phyloP scores from a whole-genome alignment of 1,140 invertebrate genomes.

The Pseudobourletiella spinata region DNA sequence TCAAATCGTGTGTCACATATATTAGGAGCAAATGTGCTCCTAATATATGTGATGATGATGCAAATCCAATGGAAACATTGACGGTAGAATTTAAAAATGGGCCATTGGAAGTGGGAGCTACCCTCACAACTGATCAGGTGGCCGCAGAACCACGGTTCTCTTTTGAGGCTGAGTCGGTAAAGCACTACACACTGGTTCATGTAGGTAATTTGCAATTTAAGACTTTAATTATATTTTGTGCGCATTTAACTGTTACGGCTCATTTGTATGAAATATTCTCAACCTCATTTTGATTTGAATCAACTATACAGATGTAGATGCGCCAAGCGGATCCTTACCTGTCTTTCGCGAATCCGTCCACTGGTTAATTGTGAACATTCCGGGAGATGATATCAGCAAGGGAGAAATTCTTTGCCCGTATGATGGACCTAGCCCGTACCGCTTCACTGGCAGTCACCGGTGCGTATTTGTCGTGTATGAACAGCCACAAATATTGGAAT shows the following conservation, averaged over 20 bases:
- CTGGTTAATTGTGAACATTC: slow-evolving; percentile 85
- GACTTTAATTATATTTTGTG: background rate
- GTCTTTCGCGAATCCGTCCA: slow-evolving; percentile 79
- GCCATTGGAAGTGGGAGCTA: too few species aligned
- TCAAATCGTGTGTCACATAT: too few species aligned
- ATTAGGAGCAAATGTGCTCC: too few species aligned
- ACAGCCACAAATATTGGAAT: slow-evolving; percentile 43
- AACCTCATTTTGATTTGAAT: background rate
- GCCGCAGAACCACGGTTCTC: background rate
- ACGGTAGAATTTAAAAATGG: too few species aligned
- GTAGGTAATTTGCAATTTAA: background rate
- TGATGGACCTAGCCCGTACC: slow-evolving; percentile 58
- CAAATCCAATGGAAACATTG: too few species aligned
- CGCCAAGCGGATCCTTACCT: slow-evolving; percentile 66
- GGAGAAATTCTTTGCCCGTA: slow-evolving; percentile 46
- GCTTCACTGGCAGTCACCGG: slow-evolving; percentile 68
- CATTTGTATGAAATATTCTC: too few species aligned
- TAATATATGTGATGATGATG: too few species aligned
- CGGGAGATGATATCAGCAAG: slow-evolving; percentile 55
- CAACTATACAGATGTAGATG: slow-evolving; percentile 70
- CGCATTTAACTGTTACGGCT: too few species aligned
- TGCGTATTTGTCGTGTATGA: slow-evolving; percentile 83
- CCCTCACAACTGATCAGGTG: background rate
- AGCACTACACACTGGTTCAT: background rate
- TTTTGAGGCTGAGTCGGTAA: background rate